Conservation (phyloP, 2,113 vertebrate species). For the Pluvianellus socialis region DNA sequence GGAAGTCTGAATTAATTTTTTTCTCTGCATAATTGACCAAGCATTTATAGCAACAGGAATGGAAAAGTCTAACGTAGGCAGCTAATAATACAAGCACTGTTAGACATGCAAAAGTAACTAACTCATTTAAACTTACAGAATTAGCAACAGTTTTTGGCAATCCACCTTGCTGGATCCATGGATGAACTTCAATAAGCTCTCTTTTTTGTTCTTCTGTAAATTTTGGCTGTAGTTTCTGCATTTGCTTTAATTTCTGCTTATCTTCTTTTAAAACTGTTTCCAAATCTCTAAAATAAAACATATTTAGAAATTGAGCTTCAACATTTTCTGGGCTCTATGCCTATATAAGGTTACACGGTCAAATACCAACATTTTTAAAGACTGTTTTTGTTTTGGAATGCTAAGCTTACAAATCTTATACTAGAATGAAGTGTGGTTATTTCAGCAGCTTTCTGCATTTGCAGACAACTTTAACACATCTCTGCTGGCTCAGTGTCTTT, state of each 20-base stretch:
- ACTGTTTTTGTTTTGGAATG: neutral
- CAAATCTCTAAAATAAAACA: conserved; percentile 72
- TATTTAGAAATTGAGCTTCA: neutral
- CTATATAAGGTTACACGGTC: neutral
- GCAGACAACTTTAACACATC: neutral
- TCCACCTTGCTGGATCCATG: conserved; percentile 86
- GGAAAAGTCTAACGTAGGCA: neutral
- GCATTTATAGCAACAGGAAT: neutral
- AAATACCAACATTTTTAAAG: neutral
- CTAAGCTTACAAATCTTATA: neutral
- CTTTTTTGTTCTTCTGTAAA: conserved; percentile 86
- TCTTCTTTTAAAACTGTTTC: conserved; percentile 87
- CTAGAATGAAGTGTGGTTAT: neutral
- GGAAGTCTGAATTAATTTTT: neutral
- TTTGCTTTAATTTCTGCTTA: conserved; percentile 81
- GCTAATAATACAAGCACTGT: neutral
- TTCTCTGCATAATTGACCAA: neutral
- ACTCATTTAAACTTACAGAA: conserved; percentile 70
- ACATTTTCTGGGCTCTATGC: neutral
- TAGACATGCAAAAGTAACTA: neutral
- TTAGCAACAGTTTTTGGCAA: conserved; percentile 83
- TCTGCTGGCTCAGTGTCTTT: neutral
- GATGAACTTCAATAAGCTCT: conserved; percentile 88
- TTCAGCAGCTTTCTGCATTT: neutral
- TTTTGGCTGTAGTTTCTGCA: conserved; percentile 89